Evolutionary conservation across 2,888 invertebrate species (phyloP).

Genomic region (Tridacna gigas): DNA sequence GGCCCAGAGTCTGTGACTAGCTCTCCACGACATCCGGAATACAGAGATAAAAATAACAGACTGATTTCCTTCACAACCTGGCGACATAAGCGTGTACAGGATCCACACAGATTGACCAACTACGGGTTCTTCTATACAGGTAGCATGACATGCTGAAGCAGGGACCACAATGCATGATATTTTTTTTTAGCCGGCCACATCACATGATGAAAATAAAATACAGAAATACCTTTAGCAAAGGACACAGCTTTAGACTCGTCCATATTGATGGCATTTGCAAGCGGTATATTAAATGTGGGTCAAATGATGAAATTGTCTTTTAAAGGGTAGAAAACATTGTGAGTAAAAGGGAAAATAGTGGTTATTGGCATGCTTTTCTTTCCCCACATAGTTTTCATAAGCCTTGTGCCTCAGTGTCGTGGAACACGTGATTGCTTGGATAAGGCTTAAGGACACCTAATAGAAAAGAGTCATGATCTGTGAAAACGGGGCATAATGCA

Average conservation of each 20-base stretch:
- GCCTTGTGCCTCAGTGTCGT: no score
- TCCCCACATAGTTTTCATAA: no score
- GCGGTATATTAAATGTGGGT: background rate
- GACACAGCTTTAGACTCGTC: background rate
- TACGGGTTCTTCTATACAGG: conserved; percentile 21
- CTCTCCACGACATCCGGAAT: conserved; percentile 12
- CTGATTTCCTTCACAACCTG: conserved; percentile 6
- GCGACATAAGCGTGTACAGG: conserved; percentile 11
- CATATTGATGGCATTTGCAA: background rate
- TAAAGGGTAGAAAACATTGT: no score
- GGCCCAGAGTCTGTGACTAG: background rate
- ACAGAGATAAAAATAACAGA: background rate
- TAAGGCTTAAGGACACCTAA: no score
- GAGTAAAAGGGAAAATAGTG: no score
- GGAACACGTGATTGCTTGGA: no score
- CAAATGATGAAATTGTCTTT: no score
- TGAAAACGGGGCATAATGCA: no score
- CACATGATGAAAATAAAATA: background rate
- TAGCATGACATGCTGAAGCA: background rate
- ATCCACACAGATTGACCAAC: background rate
- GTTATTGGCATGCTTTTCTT: no score
- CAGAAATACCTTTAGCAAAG: background rate
- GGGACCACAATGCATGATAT: background rate
- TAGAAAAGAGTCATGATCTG: no score
- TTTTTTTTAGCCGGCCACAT: background rate